Evolutionary conservation across 2,888 invertebrate species (phyloP).

Genomic region (Parnassius mnemosyne): DNA sequence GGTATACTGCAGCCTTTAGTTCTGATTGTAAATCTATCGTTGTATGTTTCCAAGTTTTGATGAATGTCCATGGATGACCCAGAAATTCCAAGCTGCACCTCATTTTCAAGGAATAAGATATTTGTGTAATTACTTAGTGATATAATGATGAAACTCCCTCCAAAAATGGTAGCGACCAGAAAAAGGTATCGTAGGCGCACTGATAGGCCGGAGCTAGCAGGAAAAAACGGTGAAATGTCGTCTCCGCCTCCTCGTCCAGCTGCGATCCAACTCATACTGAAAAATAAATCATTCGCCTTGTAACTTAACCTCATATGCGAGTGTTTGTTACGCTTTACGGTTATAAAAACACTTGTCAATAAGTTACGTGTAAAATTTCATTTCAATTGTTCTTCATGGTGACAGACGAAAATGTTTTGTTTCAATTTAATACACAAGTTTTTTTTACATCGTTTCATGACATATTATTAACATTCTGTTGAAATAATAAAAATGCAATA

Average conservation of each 20-base stretch:
- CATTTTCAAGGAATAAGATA: constrained; percentile 27
- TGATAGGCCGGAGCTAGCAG: constrained; percentile 12
- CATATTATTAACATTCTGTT: neutral
- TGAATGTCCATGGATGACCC: constrained; percentile 9
- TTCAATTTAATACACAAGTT: neutral
- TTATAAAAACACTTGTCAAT: constrained; percentile 25
- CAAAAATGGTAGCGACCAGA: constrained; percentile 38
- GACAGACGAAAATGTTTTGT: constrained; percentile 19
- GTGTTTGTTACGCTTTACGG: constrained; percentile 25
- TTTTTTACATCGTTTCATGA: neutral
- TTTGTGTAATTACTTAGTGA: constrained; percentile 32
- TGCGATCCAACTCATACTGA: constrained; percentile 35
- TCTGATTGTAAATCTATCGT: constrained; percentile 61
- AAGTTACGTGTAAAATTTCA: constrained; percentile 24
- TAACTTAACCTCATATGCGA: constrained; percentile 20
- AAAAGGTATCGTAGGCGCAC: constrained; percentile 40
- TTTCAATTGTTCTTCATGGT: constrained; percentile 25
- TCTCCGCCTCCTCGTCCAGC: constrained; percentile 23
- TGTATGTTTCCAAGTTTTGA: constrained; percentile 13
- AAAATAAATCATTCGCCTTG: constrained; percentile 28
- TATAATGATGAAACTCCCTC: constrained; percentile 41
- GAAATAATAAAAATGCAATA: too few relatives aligned
- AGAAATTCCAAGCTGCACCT: constrained; percentile 19
- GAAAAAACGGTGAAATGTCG: constrained; percentile 29
- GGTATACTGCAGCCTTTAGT: constrained; percentile 83